phyloP scores from a whole-genome alignment of 1,140 invertebrate species.

The Coenobita brevimanus region DNA sequence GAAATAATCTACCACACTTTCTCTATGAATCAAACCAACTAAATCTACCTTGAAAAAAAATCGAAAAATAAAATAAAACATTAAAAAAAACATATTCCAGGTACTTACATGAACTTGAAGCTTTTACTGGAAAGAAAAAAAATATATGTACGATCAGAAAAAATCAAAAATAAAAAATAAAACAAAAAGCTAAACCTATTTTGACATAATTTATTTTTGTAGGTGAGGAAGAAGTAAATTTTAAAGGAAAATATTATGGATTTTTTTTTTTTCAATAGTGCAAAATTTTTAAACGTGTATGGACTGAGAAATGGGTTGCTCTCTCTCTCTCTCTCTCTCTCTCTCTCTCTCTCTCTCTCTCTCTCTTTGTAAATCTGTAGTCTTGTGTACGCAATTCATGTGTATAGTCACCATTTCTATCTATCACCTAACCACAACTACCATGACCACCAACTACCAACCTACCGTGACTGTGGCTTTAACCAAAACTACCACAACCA shows the following conservation, averaged over 20 bases:
- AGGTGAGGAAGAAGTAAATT: too few species aligned
- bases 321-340: neutral
- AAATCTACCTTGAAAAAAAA: too few species aligned
- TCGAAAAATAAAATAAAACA: too few species aligned
- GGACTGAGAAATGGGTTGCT: neutral
- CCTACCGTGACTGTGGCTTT: too few species aligned
- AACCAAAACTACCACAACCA: too few species aligned
- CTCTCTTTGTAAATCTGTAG: neutral
- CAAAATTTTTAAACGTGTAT: too few species aligned
- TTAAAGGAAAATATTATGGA: too few species aligned
- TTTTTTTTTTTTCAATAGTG: too few species aligned
- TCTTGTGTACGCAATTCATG: neutral
- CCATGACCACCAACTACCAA: too few species aligned
- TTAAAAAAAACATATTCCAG: neutral
- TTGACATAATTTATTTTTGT: conserved; percentile 14
- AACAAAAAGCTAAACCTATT: neutral
- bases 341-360: conserved; percentile 18
- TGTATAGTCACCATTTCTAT: neutral
- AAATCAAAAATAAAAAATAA: neutral
- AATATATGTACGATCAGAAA: conserved; percentile 20
- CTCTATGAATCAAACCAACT: too few species aligned
- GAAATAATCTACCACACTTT: too few species aligned
- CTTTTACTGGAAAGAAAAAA: conserved; percentile 45
- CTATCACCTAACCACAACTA: neutral
- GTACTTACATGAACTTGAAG: conserved; percentile 44